Evolutionary conservation across 2,888 invertebrate species (phyloP).

Genomic region (Chymomyza procnemis): DNA sequence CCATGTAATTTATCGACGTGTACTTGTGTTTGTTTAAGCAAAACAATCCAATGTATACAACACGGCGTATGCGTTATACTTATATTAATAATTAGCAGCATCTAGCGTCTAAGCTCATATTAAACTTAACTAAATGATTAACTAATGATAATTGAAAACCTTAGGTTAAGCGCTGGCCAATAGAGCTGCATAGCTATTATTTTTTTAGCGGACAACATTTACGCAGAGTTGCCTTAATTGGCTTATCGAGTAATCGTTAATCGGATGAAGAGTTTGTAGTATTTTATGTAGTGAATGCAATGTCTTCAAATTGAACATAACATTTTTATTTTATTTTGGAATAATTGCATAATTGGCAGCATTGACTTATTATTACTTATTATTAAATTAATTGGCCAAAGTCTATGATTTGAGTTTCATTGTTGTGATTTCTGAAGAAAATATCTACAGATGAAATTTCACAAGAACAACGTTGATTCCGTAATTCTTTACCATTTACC

Average conservation of each 20-base stretch:
- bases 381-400: too few species aligned
- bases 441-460: too few species aligned
- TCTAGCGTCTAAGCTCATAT: background rate
- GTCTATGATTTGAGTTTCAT: too few species aligned
- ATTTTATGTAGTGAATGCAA: too few species aligned
- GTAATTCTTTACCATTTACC: too few species aligned
- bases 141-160: background rate
- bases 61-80: conserved; percentile 47
- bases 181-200: background rate
- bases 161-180: background rate
- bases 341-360: too few species aligned
- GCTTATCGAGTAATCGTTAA: background rate
- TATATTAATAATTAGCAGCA: conserved; percentile 24
- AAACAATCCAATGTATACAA: conserved; percentile 29
- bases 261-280: background rate
- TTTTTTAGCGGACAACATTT: background rate
- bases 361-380: too few species aligned
- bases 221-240: background rate
- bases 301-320: too few species aligned
- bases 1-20: conserved; percentile 38
- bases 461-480: too few species aligned
- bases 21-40: conserved; percentile 22
- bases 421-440: too few species aligned
- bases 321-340: too few species aligned
- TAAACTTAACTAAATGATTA: background rate